Conservation (phyloP, 2,797 vertebrate genomes). For the Garrulus glandarius region DNA sequence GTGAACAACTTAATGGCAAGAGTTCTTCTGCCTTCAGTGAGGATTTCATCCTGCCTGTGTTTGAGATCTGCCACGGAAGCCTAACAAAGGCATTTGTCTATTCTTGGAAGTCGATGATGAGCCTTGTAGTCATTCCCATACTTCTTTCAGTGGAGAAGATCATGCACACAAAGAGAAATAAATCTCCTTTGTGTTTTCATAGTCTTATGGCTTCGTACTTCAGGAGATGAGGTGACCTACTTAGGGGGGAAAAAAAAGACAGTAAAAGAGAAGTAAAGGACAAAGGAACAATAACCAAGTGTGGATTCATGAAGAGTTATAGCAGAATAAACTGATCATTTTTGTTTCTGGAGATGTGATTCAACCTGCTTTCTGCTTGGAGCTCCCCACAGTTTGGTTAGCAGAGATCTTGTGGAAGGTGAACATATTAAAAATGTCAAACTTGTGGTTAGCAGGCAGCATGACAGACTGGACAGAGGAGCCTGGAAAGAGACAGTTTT, state of each 20-base stretch:
- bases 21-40: neutral
- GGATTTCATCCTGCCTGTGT: neutral
- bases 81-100: slow-evolving; percentile 42
- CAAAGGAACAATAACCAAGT: slow-evolving; percentile 39
- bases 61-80: neutral
- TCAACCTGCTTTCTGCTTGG: neutral
- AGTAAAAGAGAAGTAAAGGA: slow-evolving; percentile 46
- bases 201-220: slow-evolving; percentile 49
- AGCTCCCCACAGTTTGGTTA: neutral
- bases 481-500: neutral
- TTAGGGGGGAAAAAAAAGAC: neutral
- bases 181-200: slow-evolving; percentile 63
- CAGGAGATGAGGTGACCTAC: slow-evolving; percentile 52
- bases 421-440: neutral
- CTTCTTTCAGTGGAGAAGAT: slow-evolving; percentile 34
- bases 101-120: slow-evolving; percentile 18
- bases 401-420: neutral
- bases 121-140: slow-evolving; percentile 33
- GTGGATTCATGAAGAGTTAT: neutral
- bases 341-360: neutral
- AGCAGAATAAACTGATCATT: neutral
- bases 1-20: neutral
- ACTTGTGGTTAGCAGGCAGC: neutral
- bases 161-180: slow-evolving; percentile 32
- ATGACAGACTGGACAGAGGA: neutral